Evolutionary conservation across 2,113 vertebrate species (phyloP), one percentile per base, ranked within the genome.

Genomic region (Gavia stellata): DNA sequence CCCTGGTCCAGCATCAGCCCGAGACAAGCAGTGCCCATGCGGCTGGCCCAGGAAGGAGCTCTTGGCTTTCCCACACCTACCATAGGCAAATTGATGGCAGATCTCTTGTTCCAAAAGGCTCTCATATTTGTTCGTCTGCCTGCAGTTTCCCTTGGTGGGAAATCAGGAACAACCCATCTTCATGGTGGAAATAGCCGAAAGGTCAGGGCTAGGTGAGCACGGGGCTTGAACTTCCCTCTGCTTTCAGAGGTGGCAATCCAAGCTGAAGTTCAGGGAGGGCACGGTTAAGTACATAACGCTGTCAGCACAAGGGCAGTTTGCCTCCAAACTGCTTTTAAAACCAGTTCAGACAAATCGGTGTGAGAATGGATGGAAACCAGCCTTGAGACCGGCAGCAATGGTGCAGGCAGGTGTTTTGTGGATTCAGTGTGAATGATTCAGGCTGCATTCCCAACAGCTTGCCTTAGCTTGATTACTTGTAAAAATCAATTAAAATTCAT

Each of bases 1-100:
- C 55, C 59, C 53, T 4, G 1, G 8, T 40, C 74, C 2, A 0
- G 55, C 0, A 0, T 6, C 50, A 82, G 55, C 31, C 68, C 3
- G 5, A 71, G 66, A 52, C 42, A 50, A 62, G 62, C 86, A 67
- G 34, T 7, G 7, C 29, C 75, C 79, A 6, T 4, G 36, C 7
- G 3, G 67, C 25, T 19, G 24, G 47, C n/a, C 49, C 67, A 47
- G 40, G 36, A 73, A 58, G 40, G 44, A 86, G 49, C 42, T 84
- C 68, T 74, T 66, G 66, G n/a, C n/a, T 56, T 87, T 63, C 71
- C 78, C 36, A 38, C 63, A 62, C 55, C 52, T 73, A 36, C 7
- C 24, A 31, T 4, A 42, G 53, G 33, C 67, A 56, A 84, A 40
- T 1, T 34, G 52, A 68, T 17, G 26, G 70, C 55, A 79, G 50